Evolutionary conservation across 2,888 invertebrate species (phyloP).

Genomic region (Ophioninae sp.): DNA sequence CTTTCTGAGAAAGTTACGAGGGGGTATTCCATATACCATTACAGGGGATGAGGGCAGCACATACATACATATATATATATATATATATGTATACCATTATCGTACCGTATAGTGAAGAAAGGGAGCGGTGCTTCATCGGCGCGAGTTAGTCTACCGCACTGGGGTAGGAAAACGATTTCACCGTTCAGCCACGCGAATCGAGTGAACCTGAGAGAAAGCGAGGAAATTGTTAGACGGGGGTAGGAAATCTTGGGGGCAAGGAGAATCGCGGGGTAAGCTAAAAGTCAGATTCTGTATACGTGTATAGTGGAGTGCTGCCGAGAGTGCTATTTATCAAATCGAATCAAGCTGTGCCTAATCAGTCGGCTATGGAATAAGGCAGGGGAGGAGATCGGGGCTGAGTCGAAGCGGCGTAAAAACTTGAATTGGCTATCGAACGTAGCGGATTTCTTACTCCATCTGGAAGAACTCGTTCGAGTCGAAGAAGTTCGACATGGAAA

Average conservation of each 20-base stretch:
- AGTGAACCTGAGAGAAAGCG: constrained; percentile 53
- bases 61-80: constrained; percentile 33
- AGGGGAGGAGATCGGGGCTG: background rate
- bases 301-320: constrained; percentile 34
- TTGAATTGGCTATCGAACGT: constrained; percentile 71
- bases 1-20: constrained; percentile 55
- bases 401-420: constrained; percentile 70
- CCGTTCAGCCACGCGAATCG: constrained; percentile 63
- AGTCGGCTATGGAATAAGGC: constrained; percentile 68
- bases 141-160: constrained; percentile 60
- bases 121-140: constrained; percentile 41
- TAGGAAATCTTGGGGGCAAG: constrained; percentile 22
- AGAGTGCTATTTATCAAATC: constrained; percentile 73
- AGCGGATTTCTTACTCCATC: constrained; percentile 36
- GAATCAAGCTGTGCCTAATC: constrained; percentile 73
- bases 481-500: constrained; percentile 4
- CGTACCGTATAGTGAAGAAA: constrained; percentile 36
- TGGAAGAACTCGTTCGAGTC: constrained; percentile 17
- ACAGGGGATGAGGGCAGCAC: constrained; percentile 10
- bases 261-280: constrained; percentile 3
- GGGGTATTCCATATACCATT: constrained; percentile 51
- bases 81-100: constrained; percentile 38
- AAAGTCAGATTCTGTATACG: constrained; percentile 39
- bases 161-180: constrained; percentile 60
- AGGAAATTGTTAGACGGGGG: constrained; percentile 33